Percentiles rank a stretch among this genome's conserved stretches.
Conservation (phyloP, 2,888 invertebrate genomes). For the Caenorhabditis imperialis region DNA sequence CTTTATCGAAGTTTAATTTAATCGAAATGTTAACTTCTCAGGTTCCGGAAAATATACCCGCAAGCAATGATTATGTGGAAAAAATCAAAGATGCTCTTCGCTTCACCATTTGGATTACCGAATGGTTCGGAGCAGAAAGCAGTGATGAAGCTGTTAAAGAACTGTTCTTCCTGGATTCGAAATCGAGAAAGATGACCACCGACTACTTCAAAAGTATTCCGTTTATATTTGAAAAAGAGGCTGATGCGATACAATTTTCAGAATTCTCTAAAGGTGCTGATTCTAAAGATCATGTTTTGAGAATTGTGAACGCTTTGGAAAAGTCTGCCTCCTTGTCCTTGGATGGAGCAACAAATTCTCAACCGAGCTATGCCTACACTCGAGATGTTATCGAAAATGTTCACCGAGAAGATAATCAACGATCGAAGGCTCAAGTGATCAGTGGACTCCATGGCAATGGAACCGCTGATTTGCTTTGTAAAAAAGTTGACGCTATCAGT, state of each 20-base stretch:
- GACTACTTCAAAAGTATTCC: conserved; percentile 12
- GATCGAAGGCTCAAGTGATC: background rate
- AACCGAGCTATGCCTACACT: no score
- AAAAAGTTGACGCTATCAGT: background rate
- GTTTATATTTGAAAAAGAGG: no score
- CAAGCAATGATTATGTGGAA: background rate
- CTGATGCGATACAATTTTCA: background rate
- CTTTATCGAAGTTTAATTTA: no score
- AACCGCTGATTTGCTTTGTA: background rate
- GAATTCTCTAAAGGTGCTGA: conserved; percentile 2
- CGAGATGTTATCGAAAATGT: background rate
- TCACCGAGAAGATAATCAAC: background rate
- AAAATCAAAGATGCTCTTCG: conserved; percentile 20
- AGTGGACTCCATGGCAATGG: background rate
- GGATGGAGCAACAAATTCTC: no score
- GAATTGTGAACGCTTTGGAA: conserved; percentile 3
- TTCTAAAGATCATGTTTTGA: background rate
- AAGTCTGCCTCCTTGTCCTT: background rate
- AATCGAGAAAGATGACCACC: background rate
- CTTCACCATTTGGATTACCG: conserved; percentile 22
- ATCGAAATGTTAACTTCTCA: conserved; percentile 14
- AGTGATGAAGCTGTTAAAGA: background rate
- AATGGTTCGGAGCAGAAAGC: background rate
- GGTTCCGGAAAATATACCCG: conserved; percentile 1
- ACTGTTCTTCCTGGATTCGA: background rate